These are phyloP conservation scores for Dipus sagitta DNA, from an alignment of 2,797 vertebrate genomes.

Conservation along the genomic window DNA sequence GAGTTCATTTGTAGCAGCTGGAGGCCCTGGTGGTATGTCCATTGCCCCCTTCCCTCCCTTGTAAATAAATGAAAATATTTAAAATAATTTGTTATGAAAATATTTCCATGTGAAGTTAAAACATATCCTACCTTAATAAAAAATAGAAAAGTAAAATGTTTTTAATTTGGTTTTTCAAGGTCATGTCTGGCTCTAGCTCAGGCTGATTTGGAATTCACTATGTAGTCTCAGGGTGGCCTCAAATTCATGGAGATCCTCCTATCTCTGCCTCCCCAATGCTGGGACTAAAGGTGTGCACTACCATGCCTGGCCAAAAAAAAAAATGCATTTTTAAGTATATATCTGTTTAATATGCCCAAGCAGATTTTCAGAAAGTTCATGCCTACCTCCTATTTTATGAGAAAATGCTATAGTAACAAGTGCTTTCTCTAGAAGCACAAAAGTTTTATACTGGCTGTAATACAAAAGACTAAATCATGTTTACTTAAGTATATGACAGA, in stretches of 20 bases:
- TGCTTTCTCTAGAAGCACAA: slow-evolving; percentile 25
- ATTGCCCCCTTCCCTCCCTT: too few relatives aligned
- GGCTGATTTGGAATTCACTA: background rate
- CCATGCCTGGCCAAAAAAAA: background rate
- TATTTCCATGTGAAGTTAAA: background rate
- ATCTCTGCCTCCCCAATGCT: too few relatives aligned
- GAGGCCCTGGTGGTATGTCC: too few relatives aligned
- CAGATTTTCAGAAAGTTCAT: slow-evolving; percentile 70
- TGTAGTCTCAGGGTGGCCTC: too few relatives aligned
- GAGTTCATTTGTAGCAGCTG: too few relatives aligned
- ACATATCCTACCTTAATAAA: background rate
- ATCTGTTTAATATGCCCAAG: slow-evolving; percentile 57
- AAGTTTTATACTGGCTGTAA: slow-evolving; percentile 64
- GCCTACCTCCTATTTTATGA: slow-evolving; percentile 98
- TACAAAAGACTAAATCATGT: slow-evolving; percentile 74
- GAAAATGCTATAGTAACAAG: slow-evolving; percentile 87
- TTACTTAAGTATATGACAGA: slow-evolving; percentile 64
- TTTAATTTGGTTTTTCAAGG: too few relatives aligned
- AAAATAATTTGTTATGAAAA: background rate
- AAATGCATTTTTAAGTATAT: slow-evolving; percentile 72
- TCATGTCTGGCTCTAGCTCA: background rate
- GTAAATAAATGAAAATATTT: background rate
- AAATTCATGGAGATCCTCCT: too few relatives aligned
- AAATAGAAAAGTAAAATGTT: background rate
- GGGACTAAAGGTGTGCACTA: too few relatives aligned